These are phyloP conservation scores for Daphoenositta chrysoptera DNA, from an alignment of 2,113 vertebrate genomes.

Conservation along the genomic window DNA sequence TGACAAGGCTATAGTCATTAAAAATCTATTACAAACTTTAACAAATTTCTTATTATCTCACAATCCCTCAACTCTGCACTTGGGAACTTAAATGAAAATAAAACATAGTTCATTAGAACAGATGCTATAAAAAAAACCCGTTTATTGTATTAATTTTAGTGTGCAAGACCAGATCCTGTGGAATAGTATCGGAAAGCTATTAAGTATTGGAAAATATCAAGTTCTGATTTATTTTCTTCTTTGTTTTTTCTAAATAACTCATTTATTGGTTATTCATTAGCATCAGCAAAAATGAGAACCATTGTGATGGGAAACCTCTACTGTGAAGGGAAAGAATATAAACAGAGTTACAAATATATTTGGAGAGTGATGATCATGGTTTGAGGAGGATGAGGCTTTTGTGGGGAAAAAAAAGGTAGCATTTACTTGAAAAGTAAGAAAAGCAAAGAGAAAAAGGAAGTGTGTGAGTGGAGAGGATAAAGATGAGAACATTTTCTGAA, in stretches of 20 bases:
- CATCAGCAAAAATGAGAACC: not conserved
- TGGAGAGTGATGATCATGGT: not conserved
- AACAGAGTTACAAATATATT: not conserved
- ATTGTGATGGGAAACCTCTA: not conserved
- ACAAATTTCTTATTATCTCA: not conserved
- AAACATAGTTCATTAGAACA: not conserved
- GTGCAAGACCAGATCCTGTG: not conserved
- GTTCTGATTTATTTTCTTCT: not conserved
- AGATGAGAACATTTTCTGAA: not conserved
- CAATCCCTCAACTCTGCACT: not conserved
- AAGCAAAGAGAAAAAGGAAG: not conserved
- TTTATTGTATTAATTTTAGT: not conserved
- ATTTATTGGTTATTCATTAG: not conserved
- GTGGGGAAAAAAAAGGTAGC: too few species aligned
- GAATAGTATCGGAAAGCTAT: not conserved
- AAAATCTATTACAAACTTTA: not conserved
- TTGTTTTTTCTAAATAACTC: not conserved
- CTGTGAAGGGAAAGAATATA: not conserved
- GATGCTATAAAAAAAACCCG: not conserved
- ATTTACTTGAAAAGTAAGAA: not conserved
- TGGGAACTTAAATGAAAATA: not conserved
- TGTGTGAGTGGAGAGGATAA: not conserved
- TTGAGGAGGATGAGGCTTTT: not conserved
- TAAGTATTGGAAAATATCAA: not conserved
- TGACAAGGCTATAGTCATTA: not conserved